Conservation (phyloP, 2,888 invertebrate genomes). For the Lasioglossum figueresi region DNA sequence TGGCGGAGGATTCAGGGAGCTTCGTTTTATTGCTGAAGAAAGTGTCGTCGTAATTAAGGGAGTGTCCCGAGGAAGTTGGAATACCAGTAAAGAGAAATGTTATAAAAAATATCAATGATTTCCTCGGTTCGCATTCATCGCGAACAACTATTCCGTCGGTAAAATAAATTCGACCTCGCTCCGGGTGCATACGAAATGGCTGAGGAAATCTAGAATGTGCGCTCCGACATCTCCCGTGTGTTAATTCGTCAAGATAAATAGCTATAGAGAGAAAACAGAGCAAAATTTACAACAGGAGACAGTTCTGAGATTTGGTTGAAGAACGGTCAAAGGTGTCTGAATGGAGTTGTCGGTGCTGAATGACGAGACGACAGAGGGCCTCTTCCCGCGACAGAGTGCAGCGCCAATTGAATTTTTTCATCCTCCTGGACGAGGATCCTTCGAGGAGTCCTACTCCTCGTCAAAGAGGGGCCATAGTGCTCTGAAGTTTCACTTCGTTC, state of each 20-base stretch:
- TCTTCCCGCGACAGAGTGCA: neutral
- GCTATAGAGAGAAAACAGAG: neutral
- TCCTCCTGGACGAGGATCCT: constrained; percentile 9
- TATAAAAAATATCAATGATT: neutral
- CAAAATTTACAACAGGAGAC: neutral
- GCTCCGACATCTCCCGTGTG: neutral
- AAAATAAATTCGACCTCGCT: neutral
- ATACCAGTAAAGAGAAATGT: neutral
- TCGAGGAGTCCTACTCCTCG: constrained; percentile 8
- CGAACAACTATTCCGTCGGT: neutral
- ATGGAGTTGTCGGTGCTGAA: neutral
- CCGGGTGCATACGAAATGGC: neutral
- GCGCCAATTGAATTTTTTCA: constrained; percentile 44
- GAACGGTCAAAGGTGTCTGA: constrained; percentile 2
- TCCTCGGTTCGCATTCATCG: neutral
- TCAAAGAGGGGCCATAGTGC: constrained; percentile 22
- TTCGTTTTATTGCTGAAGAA: neutral
- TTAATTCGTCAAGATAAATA: neutral
- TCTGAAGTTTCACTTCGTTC: constrained; percentile 56
- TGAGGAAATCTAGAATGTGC: neutral
- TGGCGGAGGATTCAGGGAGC: neutral
- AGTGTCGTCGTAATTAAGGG: neutral
- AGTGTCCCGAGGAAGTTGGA: neutral
- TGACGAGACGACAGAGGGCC: constrained; percentile 6
- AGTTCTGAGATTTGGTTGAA: neutral